Evolutionary conservation across 2,888 invertebrate genomes (phyloP), one percentile per base, ranked within the genome.

Genomic region (Serrognathus titanus): DNA sequence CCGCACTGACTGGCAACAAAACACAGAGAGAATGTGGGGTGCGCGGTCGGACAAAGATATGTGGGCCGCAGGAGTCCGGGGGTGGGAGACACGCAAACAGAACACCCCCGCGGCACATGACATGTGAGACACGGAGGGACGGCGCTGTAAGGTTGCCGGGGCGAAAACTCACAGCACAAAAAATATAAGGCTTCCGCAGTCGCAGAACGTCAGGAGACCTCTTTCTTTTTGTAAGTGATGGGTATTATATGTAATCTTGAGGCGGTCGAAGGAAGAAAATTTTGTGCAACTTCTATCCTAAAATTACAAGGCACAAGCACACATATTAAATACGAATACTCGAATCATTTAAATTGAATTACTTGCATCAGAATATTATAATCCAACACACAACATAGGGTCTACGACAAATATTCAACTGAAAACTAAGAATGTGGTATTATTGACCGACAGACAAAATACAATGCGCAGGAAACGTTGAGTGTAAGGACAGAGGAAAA

Each of bases 81-180:
- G 54, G 55, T n/a, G 50, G 59, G 61, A 60, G 63, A 59, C 65
- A 66, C 66, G 67, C 66, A 66, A 65, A 66, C 62, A 62, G 60
- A 65, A 57, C 68, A 65, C 64, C 66, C 66, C 63, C 61, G 54
- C 24, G 24, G 24, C 66, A 63, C 64, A 66, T 66, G 66, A 66
- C 64, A 66, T 65, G 66, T 64, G 66, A 63, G 64, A 63, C 61
- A 62, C 56, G 51, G 59, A 61, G 63, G 64, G 62, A 60, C 54
- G 57, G 58, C 53, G 60, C 53, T 65, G 59, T 63, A 65, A 65
- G 63, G 65, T 65, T 65, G 65, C 65, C 55, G 57, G 53, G 60
- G 63, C 58, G 57, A 62, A 61, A 62, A 58, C 59, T 57, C 56
- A 47, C 56, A 55, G 52, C 55, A 53, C 58, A 59, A 63, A 62